A percentile compares a stretch with the other conserved stretches of the same genome.
Conservation (phyloP, 2,113 vertebrate genomes). For the Limanda limanda region DNA sequence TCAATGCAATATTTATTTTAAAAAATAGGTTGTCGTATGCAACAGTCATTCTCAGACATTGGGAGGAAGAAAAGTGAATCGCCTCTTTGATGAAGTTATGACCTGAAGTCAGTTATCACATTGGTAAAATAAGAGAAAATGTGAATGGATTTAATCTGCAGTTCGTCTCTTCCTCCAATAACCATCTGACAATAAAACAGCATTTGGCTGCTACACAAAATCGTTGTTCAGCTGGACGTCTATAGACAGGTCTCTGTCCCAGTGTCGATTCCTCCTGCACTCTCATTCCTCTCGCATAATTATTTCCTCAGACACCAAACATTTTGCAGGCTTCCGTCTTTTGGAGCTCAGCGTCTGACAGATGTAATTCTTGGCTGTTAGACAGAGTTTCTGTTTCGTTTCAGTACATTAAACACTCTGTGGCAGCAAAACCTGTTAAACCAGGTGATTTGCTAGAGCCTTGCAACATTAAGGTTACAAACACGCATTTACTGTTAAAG, state of each 20-base stretch:
- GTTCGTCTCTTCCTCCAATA: neutral
- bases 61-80: neutral
- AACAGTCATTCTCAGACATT: neutral
- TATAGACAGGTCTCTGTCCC: neutral
- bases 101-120: neutral
- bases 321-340: neutral
- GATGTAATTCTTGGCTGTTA: neutral
- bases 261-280: neutral
- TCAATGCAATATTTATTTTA: neutral
- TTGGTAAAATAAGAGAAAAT: too few species aligned
- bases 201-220: neutral
- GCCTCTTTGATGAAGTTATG: neutral
- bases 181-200: neutral
- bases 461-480: too few species aligned
- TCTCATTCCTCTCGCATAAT: neutral
- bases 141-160: neutral
- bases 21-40: neutral
- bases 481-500: too few species aligned
- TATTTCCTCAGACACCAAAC: neutral
- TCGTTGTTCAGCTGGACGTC: neutral
- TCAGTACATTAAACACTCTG: too few species aligned
- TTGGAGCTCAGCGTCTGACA: neutral
- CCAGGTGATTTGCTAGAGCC: too few species aligned
- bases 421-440: too few species aligned
- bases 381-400: neutral